Evolutionary conservation across 2,797 vertebrate species (phyloP).

Genomic region (Synanceia verrucosa): DNA sequence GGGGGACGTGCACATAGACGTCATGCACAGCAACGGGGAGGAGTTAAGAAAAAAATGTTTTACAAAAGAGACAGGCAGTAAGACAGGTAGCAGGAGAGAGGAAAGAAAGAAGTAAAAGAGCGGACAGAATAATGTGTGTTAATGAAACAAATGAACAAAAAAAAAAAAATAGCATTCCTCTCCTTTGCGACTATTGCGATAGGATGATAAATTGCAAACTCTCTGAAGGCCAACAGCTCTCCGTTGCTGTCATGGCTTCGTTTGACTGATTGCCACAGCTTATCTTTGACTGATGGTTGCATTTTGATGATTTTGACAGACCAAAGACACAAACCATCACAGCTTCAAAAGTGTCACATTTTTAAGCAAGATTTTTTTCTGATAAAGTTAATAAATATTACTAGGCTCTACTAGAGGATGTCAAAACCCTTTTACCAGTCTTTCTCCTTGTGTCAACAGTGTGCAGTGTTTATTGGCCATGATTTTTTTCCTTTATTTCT

Average conservation of each 20-base stretch:
- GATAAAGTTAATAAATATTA: not conserved
- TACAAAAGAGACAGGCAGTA: not conserved
- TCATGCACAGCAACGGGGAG: slow-evolving; percentile 59
- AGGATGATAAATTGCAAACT: slow-evolving; percentile 39
- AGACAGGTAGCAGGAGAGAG: slow-evolving; percentile 11
- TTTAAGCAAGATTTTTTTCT: not conserved
- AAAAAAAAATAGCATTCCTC: slow-evolving; percentile 9
- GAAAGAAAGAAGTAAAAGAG: not conserved
- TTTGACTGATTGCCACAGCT: slow-evolving; percentile 17
- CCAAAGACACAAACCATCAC: not conserved
- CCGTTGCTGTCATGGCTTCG: slow-evolving; percentile 19
- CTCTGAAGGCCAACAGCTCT: slow-evolving; percentile 36
- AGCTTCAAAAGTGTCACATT: not conserved
- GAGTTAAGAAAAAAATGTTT: slow-evolving; percentile 36
- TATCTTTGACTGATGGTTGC: slow-evolving; percentile 18
- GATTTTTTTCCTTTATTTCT: not conserved
- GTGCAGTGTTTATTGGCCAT: not conserved
- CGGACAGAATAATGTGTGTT: not conserved
- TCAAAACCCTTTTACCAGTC: not conserved
- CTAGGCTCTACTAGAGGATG: not conserved
- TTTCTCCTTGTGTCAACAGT: not conserved
- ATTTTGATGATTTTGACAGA: slow-evolving; percentile 22
- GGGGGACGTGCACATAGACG: slow-evolving; percentile 72
- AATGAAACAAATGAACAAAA: slow-evolving; percentile 8
- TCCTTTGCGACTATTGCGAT: slow-evolving; percentile 24